Percentiles rank a stretch among this genome's conserved stretches.
Conservation (phyloP, 2,113 vertebrate species). For the Aptenodytes forsteri region DNA sequence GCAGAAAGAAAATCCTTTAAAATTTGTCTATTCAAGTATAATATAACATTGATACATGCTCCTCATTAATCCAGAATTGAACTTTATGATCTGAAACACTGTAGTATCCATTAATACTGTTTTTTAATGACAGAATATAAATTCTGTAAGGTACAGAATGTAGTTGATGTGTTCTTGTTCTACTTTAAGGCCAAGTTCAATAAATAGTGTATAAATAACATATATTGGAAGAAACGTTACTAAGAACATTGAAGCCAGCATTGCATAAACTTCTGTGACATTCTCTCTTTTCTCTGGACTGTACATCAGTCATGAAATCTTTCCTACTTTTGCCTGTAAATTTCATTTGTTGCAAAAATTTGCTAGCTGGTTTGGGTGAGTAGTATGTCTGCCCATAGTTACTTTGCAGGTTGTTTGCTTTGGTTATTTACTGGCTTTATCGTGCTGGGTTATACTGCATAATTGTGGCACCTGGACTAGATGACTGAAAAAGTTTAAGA, state of each 20-base stretch:
- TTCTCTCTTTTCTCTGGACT: not conserved
- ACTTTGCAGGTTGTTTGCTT: not conserved
- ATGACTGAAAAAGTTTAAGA: not conserved
- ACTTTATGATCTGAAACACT: not conserved
- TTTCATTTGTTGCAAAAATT: not conserved
- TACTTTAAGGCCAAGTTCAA: not conserved
- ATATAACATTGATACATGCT: not conserved
- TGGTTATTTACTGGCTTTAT: not conserved
- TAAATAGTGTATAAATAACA: not conserved
- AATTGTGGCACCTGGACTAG: not conserved
- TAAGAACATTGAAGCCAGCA: not conserved
- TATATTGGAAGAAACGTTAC: not conserved
- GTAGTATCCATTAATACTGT: not conserved
- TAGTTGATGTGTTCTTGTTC: not conserved
- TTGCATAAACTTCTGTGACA: not conserved
- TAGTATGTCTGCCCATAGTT: not conserved
- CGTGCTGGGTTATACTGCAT: not conserved
- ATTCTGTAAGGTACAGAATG: not conserved
- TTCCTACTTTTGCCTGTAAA: not conserved
- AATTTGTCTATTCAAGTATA: not conserved
- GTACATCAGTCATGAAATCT: not conserved
- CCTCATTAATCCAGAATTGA: not conserved
- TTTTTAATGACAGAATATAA: not conserved
- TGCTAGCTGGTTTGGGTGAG: not conserved
- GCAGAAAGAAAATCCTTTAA: not conserved